Evolutionary conservation across 2,888 invertebrate genomes (phyloP).

Genomic region (Trissonchulus latispiculum): DNA sequence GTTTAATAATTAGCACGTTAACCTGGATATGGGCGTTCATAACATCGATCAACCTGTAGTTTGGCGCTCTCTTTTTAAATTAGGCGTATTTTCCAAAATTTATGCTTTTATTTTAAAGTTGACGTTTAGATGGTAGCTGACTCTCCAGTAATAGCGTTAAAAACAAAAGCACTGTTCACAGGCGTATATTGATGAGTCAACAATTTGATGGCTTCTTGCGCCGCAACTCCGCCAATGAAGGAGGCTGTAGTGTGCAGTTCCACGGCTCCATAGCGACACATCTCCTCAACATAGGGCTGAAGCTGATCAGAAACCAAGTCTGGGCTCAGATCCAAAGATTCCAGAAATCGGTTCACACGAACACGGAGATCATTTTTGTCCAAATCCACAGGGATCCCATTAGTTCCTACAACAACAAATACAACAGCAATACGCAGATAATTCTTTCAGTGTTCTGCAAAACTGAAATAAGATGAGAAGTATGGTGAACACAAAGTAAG

Average conservation of each 20-base stretch:
- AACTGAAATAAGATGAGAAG: too few species aligned
- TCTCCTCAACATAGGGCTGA: constrained; percentile 29
- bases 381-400: constrained; percentile 32
- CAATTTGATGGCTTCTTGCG: constrained; percentile 90
- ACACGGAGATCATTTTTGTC: constrained; percentile 23
- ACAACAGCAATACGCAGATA: too few species aligned
- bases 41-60: too few species aligned
- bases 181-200: constrained; percentile 92
- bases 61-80: too few species aligned
- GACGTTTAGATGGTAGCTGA: too few species aligned
- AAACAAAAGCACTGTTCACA: constrained; percentile 84
- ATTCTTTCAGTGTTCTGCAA: too few species aligned
- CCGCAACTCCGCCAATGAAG: constrained; percentile 79
- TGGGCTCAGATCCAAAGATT: neutral
- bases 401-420: constrained; percentile 33
- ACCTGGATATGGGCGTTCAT: too few species aligned
- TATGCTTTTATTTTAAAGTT: too few species aligned
- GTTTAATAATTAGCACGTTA: too few species aligned
- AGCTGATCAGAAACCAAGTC: neutral
- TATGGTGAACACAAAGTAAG: too few species aligned
- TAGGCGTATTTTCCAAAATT: too few species aligned
- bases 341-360: constrained; percentile 13
- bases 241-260: constrained; percentile 90
- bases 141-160: constrained; percentile 57
- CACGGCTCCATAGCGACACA: constrained; percentile 72